Conservation (phyloP, 2,797 vertebrate genomes). For the Lacerta bilineata region DNA sequence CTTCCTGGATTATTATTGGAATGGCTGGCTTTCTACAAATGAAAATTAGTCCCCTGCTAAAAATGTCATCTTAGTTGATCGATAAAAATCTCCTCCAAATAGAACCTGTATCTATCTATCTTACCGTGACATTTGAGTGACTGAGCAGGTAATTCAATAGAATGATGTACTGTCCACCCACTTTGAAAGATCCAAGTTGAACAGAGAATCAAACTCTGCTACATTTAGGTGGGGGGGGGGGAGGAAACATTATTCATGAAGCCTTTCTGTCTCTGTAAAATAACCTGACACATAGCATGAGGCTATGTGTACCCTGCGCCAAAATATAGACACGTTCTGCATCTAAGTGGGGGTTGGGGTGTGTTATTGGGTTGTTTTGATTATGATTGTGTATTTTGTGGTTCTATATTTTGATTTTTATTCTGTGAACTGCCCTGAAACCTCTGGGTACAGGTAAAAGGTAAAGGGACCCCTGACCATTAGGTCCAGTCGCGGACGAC, state of each 20-base stretch:
- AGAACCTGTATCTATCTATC: neutral
- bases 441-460: too few species aligned
- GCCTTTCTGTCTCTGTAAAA: constrained; percentile 19
- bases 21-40: constrained; percentile 67
- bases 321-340: neutral
- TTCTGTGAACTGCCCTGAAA: too few species aligned
- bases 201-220: constrained; percentile 20
- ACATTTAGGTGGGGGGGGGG: neutral
- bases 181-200: constrained; percentile 24
- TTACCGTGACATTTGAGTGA: constrained; percentile 1
- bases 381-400: too few species aligned
- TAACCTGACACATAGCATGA: constrained; percentile 29
- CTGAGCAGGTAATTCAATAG: constrained; percentile 5
- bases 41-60: constrained; percentile 59
- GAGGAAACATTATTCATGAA: constrained; percentile 23
- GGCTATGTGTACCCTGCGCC: neutral
- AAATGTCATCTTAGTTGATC: constrained; percentile 59
- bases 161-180: constrained; percentile 34
- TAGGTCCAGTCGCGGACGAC: too few species aligned
- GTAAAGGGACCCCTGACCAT: too few species aligned
- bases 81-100: constrained; percentile 27
- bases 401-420: too few species aligned
- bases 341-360: neutral
- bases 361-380: too few species aligned
- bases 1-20: constrained; percentile 67